These are phyloP conservation scores for Otocyon megalotis DNA, from an alignment of 2,113 vertebrate species.

Conservation along the genomic window DNA sequence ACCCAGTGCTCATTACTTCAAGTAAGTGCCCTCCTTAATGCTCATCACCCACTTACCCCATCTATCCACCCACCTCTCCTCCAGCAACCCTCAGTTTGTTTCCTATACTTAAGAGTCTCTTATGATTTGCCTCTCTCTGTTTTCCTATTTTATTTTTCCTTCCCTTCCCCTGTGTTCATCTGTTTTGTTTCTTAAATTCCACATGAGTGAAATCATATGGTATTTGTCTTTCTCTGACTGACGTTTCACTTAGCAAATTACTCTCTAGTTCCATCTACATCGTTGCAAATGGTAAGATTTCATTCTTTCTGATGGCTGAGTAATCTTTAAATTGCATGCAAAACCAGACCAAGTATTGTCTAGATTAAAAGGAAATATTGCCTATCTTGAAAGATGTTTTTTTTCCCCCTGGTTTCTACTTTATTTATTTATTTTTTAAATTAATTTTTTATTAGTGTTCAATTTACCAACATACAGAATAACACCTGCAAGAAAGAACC, in stretches of 20 bases:
- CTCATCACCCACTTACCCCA: neutral
- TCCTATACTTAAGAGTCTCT: neutral
- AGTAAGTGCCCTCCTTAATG: neutral
- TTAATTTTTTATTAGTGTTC: too few species aligned
- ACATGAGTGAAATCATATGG: neutral
- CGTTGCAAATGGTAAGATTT: neutral
- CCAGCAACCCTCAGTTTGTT: neutral
- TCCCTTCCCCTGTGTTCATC: neutral
- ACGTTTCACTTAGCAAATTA: neutral
- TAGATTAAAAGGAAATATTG: conserved; percentile 9
- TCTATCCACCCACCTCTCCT: neutral
- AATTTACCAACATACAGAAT: too few species aligned
- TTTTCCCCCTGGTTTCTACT: neutral
- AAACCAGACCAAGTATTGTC: neutral
- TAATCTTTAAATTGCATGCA: neutral
- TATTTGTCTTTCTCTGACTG: neutral
- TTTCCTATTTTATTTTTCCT: neutral
- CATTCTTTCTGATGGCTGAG: neutral
- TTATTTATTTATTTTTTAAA: too few species aligned
- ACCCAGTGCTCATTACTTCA: neutral
- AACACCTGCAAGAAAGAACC: neutral
- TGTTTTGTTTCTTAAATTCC: neutral
- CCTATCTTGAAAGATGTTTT: neutral
- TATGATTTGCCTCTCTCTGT: neutral
- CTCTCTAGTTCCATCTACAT: neutral